Evolutionary conservation across 2,888 invertebrate genomes (phyloP).

Genomic region (Zaprionus bogoriensis): DNA sequence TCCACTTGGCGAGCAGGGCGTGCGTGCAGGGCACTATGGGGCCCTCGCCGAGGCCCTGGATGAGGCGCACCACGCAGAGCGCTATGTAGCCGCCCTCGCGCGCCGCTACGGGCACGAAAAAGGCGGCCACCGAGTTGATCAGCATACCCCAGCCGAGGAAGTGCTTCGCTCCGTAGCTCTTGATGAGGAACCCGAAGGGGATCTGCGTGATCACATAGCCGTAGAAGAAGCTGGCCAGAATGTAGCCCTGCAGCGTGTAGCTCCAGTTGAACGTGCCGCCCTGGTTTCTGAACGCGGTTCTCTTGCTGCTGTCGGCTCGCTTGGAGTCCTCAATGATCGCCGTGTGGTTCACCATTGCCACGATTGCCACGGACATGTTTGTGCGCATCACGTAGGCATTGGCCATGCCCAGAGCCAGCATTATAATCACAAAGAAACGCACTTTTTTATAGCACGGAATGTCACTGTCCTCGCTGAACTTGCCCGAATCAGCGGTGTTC

Average conservation of each 20-base stretch:
- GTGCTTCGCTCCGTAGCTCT: conserved; percentile 92
- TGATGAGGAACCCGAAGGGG: conserved; percentile 95
- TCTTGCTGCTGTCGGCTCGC: conserved; percentile 60
- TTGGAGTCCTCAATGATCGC: conserved; percentile 85
- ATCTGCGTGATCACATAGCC: conserved; percentile 95
- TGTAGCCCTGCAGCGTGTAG: conserved; percentile 90
- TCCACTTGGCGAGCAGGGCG: conserved; percentile 95
- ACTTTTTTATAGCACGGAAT: conserved; percentile 69
- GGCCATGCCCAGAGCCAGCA: conserved; percentile 95
- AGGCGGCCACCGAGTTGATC: conserved; percentile 92
- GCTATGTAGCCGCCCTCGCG: conserved; percentile 87
- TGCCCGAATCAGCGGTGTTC: background rate
- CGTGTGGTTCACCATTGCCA: conserved; percentile 94
- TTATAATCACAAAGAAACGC: conserved; percentile 92
- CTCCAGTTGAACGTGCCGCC: conserved; percentile 90
- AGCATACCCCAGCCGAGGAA: conserved; percentile 94
- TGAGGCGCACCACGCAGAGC: conserved; percentile 90
- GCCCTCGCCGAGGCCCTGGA: conserved; percentile 94
- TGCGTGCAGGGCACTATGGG: conserved; percentile 92
- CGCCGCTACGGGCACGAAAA: conserved; percentile 93
- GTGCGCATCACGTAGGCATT: conserved; percentile 95
- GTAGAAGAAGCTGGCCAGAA: conserved; percentile 95
- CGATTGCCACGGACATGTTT: conserved; percentile 95
- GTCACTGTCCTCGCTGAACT: background rate
- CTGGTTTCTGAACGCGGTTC: conserved; percentile 63